These are phyloP conservation scores for Drosophila oshimai DNA, from an alignment of 1,140 invertebrate species.

Conservation along the genomic window DNA sequence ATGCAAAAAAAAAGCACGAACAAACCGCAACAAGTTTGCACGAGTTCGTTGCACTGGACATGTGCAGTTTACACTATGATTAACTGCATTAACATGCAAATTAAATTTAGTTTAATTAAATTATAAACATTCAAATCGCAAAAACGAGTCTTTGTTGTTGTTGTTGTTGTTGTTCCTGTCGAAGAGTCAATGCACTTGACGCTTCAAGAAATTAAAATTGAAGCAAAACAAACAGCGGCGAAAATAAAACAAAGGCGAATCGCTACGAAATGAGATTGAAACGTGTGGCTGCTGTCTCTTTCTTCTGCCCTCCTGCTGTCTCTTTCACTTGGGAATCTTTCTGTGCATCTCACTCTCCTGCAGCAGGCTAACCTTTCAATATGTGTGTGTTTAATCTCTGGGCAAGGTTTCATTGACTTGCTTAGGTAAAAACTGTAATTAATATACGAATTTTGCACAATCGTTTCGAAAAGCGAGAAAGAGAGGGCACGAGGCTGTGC, in stretches of 20 bases:
- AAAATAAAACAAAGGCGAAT: conserved; percentile 12
- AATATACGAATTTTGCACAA: conserved; percentile 31
- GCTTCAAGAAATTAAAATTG: conserved; percentile 58
- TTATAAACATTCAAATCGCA: conserved; percentile 39
- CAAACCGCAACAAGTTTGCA: conserved; percentile 12
- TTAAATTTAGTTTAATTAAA: conserved; percentile 79
- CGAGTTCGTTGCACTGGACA: conserved; percentile 40
- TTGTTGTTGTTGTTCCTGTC: conserved; percentile 6
- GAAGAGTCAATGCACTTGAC: conserved; percentile 57
- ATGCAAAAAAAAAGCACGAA: not conserved
- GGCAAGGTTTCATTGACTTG: conserved; percentile 51
- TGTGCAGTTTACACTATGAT: conserved; percentile 66
- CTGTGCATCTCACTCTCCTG: not conserved
- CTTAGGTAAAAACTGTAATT: conserved; percentile 49
- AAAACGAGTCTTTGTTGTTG: too few relatives aligned
- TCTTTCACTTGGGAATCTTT: not conserved
- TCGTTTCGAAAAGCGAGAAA: not conserved
- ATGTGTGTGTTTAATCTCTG: conserved; percentile 35
- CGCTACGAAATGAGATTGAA: conserved; percentile 5
- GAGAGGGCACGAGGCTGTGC: not conserved
- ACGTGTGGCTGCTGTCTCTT: not conserved
- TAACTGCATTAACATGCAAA: conserved; percentile 69
- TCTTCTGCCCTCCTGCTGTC: not conserved
- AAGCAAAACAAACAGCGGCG: conserved; percentile 10
- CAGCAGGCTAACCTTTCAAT: not conserved